Evolutionary conservation across 2,113 vertebrate species (phyloP), one percentile per base, ranked within the genome.

Genomic region (Fulmarus glacialis): DNA sequence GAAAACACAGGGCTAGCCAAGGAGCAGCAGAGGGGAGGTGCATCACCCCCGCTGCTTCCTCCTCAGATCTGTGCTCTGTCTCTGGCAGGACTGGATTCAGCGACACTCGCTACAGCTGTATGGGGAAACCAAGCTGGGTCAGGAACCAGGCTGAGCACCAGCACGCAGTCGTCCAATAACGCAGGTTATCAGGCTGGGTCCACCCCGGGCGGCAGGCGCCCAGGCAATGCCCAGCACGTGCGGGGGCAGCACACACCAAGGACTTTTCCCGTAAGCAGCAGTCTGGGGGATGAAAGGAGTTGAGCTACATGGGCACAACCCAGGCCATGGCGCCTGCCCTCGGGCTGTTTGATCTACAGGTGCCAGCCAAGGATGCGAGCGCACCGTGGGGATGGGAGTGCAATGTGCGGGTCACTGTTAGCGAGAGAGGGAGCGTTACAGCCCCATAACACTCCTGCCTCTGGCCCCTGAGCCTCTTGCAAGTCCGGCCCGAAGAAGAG

Each of bases 161-260:
- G 29, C 43, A 23, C 4, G 6, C 1, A 1, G 14, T 0, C 26
- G 16, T 17, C 53, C 24, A 0, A 3, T 15, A 36, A 36, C 22
- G 24, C 15, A 9, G 36, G 21, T 19, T 55, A 11, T 8, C 0
- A 22, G n/a, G 36, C n/a, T 68, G 38, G 68, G 56, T 30, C n/a
- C 63, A 21, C 3, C 12, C 7, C 18, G 11, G 1, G 3, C 3
- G 71, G 36, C 64, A 4, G 47, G 15, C 0, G 0, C 13, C 19
- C 53, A 40, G 53, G 26, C 71, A 60, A 4, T 4, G 16, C 9
- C 0, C 0, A 4, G 71, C 52, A 52, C 7, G 0, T 27, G 19
- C 0, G 0, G 34, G 24, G 18, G 4, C 30, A 42, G 32, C 2
- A 3, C 0, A 0, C 1, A 4, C 27, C 47, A 17, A 63, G 62